A percentile compares a stretch with the other conserved stretches of the same genome.
Evolutionary conservation across 2,113 vertebrate genomes (phyloP).

Genomic region (Stictonetta naevosa): DNA sequence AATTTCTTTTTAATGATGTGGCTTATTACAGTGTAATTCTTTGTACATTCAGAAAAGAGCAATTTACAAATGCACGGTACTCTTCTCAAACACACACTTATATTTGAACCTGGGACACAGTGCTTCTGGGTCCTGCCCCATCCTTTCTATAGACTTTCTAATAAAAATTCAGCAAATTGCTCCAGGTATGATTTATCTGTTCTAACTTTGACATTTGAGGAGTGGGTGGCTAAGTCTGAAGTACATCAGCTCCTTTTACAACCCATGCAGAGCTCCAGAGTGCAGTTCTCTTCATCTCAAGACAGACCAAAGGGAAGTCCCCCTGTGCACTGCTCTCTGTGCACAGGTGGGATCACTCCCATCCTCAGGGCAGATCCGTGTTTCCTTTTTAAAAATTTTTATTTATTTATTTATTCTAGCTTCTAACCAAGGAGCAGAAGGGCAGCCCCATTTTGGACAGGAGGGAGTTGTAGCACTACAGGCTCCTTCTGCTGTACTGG

Average conservation of each 20-base stretch:
- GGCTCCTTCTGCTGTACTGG: neutral
- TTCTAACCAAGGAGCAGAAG: neutral
- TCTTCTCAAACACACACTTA: neutral
- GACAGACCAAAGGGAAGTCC: neutral
- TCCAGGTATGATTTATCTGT: neutral
- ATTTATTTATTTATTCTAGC: neutral
- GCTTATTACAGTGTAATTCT: constrained; percentile 17
- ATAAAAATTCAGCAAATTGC: neutral
- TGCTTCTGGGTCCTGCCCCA: neutral
- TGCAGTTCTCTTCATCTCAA: neutral
- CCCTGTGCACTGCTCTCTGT: accelerated
- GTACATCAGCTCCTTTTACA: neutral
- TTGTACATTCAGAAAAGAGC: neutral
- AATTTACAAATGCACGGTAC: neutral
- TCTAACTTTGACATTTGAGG: neutral
- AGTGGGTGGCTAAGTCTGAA: neutral
- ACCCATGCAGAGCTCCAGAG: neutral
- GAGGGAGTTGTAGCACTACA: neutral
- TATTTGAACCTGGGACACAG: neutral
- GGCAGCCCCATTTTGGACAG: accelerated
- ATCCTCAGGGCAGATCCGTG: neutral
- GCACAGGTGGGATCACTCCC: neutral
- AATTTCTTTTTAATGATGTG: constrained; percentile 32
- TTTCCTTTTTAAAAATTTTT: no score
- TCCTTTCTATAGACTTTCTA: neutral